Base-by-base conservation (phyloP, 2,888 invertebrate genomes). In the Torymus tubicola region DNA sequence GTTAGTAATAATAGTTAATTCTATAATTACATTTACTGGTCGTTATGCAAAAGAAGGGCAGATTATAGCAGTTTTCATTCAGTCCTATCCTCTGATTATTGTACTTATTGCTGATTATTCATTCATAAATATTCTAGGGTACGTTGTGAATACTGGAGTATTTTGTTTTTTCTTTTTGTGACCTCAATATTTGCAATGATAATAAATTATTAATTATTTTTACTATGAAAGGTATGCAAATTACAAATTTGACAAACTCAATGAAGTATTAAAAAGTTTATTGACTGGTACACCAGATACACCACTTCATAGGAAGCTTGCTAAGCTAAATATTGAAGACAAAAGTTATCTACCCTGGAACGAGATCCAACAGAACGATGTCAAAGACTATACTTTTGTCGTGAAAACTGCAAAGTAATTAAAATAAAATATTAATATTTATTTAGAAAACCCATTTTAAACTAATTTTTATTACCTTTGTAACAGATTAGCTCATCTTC, bases 341-440 rank as follows among this genome's bases (percentile, higher is more conserved):
- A 16, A 69, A 31, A 52, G 18, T 10, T 18, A 63, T 60, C 61
- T 18, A 2, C 18, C 50, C 21, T 21, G 21, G 31, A 57, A 31
- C 10, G 13, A 67, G 16, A 16, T 16, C 3, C 4, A 24, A 11
- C 10, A 18, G 21, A 60, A 42, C n/a, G 2, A 63, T 13, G 69
- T 3, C 8, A 80, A 70, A 65, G 80, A 80, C 52, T 75, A 70
- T 24, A 18, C 55, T n/a, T 53, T 55, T 71, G 2, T 67, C 0
- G 67, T 80, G n/a, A 75, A 68, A 57, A 50, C 12, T 16, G 16
- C 55, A 55, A 80, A 76, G 80, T 80, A 67, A 58, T 67, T 16
- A 11, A 16, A 52, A 14, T 21, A 24, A 31, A 21, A 53, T 58
- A 64, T 50, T 73, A 61, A 61, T 14, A 64, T 42, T 63, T 31